Evolutionary conservation across 2,797 vertebrate genomes (phyloP).

Genomic region (Trachops cirrhosus): DNA sequence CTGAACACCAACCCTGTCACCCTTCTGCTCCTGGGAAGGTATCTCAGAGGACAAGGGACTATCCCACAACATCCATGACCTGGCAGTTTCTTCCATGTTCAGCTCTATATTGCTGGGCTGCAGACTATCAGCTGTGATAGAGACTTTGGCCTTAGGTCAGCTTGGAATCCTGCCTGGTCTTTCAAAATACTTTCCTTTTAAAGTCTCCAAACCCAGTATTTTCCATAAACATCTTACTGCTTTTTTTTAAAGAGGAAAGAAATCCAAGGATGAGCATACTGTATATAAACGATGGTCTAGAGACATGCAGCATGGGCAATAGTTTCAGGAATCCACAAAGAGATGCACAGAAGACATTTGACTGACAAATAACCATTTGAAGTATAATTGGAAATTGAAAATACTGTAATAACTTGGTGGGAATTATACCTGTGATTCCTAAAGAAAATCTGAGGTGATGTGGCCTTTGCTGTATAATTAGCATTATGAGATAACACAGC

Average conservation of each 20-base stretch:
- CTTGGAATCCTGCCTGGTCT: slow-evolving; percentile 49
- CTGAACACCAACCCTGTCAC: too few relatives aligned
- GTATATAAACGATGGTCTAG: background rate
- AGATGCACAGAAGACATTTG: background rate
- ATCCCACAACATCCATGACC: background rate
- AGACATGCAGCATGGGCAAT: background rate
- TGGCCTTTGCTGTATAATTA: background rate
- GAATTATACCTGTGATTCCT: background rate
- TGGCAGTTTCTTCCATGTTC: background rate
- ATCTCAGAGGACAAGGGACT: background rate
- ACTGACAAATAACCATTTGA: background rate
- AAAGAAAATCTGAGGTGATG: background rate
- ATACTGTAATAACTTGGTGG: background rate
- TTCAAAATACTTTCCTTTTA: slow-evolving; percentile 53
- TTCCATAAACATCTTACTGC: slow-evolving; percentile 64
- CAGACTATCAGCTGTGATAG: background rate
- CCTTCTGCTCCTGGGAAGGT: background rate
- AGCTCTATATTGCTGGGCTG: background rate
- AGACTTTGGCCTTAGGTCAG: slow-evolving; percentile 32
- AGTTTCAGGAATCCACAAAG: background rate
- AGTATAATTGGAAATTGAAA: background rate
- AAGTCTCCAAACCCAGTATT: slow-evolving; percentile 36
- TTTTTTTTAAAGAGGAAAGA: slow-evolving; percentile 14
- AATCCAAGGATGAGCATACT: slow-evolving; percentile 32
- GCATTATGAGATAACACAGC: background rate